Conservation (phyloP, 35 echinoderm and acorn worm species). For the Heliocidaris erythrogramma region DNA sequence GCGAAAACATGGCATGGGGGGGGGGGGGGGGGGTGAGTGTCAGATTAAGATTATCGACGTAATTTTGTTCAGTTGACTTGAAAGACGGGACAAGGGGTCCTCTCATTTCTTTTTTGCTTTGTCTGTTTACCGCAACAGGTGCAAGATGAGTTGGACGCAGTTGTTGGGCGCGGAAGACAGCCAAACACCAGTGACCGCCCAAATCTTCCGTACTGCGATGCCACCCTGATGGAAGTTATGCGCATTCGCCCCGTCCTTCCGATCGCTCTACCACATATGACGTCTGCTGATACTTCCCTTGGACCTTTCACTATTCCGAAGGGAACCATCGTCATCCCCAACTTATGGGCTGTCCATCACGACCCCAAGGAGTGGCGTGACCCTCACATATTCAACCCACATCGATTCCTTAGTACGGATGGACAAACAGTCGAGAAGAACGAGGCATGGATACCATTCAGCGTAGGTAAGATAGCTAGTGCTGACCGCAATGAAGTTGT, state of each 20-base stretch:
- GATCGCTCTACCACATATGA: conserved; percentile 19
- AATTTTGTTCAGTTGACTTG: too few relatives aligned
- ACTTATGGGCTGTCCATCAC: conserved; percentile 49
- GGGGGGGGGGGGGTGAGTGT: too few relatives aligned
- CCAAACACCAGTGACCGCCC: conserved; percentile 34
- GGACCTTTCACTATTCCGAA: conserved; percentile 48
- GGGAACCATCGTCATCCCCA: conserved; percentile 48
- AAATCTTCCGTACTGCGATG: conserved; percentile 45
- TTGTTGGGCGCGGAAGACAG: conserved; percentile 54
- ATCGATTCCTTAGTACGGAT: conserved; percentile 37
- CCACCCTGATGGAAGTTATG: conserved; percentile 44
- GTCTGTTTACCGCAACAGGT: not conserved
- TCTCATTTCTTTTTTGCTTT: not conserved
- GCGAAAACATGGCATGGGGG: too few relatives aligned
- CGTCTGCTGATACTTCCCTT: not conserved
- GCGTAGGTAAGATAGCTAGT: not conserved
- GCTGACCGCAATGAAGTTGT: too few relatives aligned
- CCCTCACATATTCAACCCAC: conserved; percentile 47
- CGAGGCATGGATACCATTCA: not conserved
- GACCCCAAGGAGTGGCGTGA: conserved; percentile 34
- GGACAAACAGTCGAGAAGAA: conserved; percentile 29
- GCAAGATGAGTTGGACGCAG: conserved; percentile 59
- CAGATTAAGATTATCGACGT: too few relatives aligned
- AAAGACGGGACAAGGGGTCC: not conserved
- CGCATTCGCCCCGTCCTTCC: conserved; percentile 35